These are phyloP conservation scores for Steatocranus sp. DNA, from an alignment of 2,797 vertebrate species.

Conservation along the genomic window DNA sequence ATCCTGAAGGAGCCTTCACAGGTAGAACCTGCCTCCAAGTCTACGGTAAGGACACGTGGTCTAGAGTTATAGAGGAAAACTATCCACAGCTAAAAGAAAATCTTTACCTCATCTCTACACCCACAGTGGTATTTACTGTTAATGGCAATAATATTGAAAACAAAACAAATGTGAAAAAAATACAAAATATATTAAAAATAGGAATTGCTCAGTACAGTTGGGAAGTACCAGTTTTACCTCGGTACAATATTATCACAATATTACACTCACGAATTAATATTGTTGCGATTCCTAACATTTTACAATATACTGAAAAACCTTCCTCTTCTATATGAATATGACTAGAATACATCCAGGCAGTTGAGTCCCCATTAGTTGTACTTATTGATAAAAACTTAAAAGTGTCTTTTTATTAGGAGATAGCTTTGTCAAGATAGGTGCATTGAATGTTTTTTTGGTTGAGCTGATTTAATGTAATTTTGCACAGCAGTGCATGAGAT, in stretches of 20 bases:
- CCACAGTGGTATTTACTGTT: background rate
- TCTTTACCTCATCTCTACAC: background rate
- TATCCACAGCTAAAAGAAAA: background rate
- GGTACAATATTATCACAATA: background rate
- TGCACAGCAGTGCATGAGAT: background rate
- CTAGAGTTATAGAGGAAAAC: background rate
- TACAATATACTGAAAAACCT: background rate
- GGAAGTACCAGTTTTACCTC: fast-evolving
- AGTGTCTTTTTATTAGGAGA: background rate
- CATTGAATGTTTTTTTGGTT: background rate
- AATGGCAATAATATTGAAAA: fast-evolving
- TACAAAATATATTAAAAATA: background rate
- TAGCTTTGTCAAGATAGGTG: fast-evolving
- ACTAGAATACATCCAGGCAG: background rate
- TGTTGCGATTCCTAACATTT: background rate
- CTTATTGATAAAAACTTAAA: background rate
- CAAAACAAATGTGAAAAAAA: background rate
- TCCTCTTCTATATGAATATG: background rate
- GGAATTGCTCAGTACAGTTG: background rate
- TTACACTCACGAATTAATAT: fast-evolving
- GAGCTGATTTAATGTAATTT: fast-evolving
- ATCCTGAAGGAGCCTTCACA: background rate
- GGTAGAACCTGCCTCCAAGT: background rate
- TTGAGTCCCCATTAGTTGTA: fast-evolving
- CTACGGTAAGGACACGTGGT: background rate